phyloP scores from a whole-genome alignment of 35 echinoderm and acorn worm species.

The Eucidaris tribuloides region DNA sequence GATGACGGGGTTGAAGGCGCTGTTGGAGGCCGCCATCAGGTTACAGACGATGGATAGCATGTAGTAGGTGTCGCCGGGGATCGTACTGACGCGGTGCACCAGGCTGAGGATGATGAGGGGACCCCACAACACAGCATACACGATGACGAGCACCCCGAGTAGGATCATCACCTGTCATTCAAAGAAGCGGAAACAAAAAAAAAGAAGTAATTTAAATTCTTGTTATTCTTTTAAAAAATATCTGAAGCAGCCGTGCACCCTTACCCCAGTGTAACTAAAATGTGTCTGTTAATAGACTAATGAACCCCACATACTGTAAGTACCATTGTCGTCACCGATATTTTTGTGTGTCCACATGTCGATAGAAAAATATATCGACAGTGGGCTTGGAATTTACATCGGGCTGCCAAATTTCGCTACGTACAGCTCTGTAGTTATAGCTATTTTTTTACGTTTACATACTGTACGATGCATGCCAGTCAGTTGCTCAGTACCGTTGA shows the following conservation, averaged over 20 bases:
- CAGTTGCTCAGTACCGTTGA: too few relatives aligned
- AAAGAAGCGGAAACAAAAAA: constrained; percentile 33
- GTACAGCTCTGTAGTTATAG: too few relatives aligned
- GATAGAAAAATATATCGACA: background rate
- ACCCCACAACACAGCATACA: constrained; percentile 76
- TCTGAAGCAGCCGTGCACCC: too few relatives aligned
- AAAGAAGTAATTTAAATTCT: background rate
- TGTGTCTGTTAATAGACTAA: background rate
- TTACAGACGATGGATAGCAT: constrained; percentile 7
- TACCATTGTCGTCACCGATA: background rate
- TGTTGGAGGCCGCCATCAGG: constrained; percentile 56
- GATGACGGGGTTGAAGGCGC: constrained; percentile 77
- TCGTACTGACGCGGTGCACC: background rate
- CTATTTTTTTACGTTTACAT: too few relatives aligned
- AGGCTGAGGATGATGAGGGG: constrained; percentile 42
- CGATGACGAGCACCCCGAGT: constrained; percentile 36
- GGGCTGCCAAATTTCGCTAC: too few relatives aligned
- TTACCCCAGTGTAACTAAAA: too few relatives aligned
- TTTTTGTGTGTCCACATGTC: background rate
- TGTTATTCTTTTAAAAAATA: background rate
- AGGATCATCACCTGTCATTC: constrained; percentile 69
- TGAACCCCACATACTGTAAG: too few relatives aligned
- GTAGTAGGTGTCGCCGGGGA: background rate
- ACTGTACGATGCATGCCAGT: too few relatives aligned
- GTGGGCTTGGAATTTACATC: too few relatives aligned